Conservation (phyloP, 2,797 vertebrate species). For the Sphenodon punctatus region DNA sequence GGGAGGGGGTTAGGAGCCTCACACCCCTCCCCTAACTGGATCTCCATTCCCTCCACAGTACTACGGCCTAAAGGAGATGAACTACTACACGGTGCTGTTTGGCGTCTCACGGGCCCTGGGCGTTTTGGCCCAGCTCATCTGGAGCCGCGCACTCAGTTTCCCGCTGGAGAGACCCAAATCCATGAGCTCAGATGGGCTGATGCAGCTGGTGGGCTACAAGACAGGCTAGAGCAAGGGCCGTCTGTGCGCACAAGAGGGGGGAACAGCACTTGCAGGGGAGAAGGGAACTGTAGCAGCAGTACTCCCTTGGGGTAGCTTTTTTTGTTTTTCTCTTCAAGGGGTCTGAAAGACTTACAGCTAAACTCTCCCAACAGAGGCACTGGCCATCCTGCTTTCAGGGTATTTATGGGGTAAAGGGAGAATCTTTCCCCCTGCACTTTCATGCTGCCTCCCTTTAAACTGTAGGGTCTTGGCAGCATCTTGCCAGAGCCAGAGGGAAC, state of each 20-base stretch:
- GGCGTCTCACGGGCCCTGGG: constrained; percentile 93
- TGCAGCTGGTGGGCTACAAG: constrained; percentile 88
- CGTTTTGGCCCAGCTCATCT: constrained; percentile 91
- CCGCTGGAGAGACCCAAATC: constrained; percentile 96
- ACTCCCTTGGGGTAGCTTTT: no score
- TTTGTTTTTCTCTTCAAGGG: constrained; percentile 59
- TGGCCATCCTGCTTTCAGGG: constrained; percentile 64
- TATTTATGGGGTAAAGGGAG: constrained; percentile 69
- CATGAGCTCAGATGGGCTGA: constrained; percentile 96
- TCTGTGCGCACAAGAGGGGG: no score
- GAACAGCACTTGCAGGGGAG: constrained; percentile 32
- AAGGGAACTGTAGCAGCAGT: constrained; percentile 54
- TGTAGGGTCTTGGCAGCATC: not conserved
- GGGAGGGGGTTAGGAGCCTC: not conserved
- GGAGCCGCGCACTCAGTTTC: constrained; percentile 94
- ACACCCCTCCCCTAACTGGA: not conserved
- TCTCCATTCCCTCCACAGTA: constrained; percentile 76
- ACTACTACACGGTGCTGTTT: constrained; percentile 97
- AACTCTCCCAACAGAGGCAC: constrained; percentile 66
- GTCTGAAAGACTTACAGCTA: constrained; percentile 61
- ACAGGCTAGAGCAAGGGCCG: constrained; percentile 85
- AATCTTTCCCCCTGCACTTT: not conserved
- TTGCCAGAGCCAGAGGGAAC: not conserved
- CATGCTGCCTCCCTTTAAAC: not conserved
- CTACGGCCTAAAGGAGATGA: constrained; percentile 97